A percentile compares a stretch with the other conserved stretches of the same genome.
These are phyloP conservation scores for Crotophaga sulcirostris DNA, from an alignment of 2,113 vertebrate genomes.

Conservation along the genomic window DNA sequence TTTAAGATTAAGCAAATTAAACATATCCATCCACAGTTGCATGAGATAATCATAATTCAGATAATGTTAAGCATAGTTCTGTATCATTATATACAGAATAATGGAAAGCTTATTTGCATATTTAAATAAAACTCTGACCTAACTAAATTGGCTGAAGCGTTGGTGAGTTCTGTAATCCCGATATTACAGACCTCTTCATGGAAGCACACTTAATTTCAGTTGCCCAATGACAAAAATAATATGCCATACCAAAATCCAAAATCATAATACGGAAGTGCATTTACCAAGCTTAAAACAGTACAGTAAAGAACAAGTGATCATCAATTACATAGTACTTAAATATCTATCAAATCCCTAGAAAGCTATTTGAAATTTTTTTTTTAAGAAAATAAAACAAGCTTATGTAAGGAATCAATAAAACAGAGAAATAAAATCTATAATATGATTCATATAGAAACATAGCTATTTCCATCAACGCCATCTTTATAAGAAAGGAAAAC, in stretches of 20 bases:
- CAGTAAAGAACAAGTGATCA: neutral
- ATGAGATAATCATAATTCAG: neutral
- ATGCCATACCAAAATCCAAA: neutral
- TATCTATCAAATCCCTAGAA: neutral
- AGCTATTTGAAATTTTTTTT: neutral
- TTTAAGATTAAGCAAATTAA: neutral
- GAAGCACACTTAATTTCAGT: neutral
- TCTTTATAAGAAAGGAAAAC: neutral
- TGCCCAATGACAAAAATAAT: neutral
- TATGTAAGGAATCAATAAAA: neutral
- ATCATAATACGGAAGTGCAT: neutral
- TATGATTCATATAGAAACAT: neutral
- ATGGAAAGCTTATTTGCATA: neutral
- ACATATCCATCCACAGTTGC: neutral
- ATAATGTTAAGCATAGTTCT: neutral
- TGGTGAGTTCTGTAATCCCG: neutral
- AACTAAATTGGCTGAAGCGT: neutral
- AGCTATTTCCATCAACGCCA: neutral
- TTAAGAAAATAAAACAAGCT: neutral
- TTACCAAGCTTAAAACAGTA: neutral
- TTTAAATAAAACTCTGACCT: neutral
- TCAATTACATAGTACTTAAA: neutral
- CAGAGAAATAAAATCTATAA: neutral
- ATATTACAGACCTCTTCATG: neutral
- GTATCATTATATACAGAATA: neutral